A percentile compares a stretch with the other conserved stretches of the same genome.
Evolutionary conservation across 2,888 invertebrate genomes (phyloP).

Genomic region (Quadroppia sp.): DNA sequence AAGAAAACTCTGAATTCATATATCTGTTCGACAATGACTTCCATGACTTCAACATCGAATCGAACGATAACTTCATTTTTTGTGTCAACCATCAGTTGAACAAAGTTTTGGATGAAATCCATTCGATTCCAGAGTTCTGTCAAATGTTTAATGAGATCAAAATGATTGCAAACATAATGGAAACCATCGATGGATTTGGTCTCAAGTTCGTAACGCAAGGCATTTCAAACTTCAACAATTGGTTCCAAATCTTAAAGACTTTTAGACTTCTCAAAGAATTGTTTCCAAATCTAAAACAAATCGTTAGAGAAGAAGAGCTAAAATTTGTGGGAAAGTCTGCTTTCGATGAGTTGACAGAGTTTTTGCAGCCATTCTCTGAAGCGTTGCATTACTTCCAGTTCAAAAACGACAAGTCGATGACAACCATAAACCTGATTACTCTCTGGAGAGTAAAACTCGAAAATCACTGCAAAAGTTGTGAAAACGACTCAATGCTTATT

Average conservation of each 20-base stretch:
- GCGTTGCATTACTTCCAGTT: constrained; percentile 2
- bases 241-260: constrained; percentile 7
- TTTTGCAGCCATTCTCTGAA: constrained; percentile 5
- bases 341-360: not conserved
- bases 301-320: not conserved
- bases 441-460: constrained; percentile 36
- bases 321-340: not conserved
- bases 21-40: constrained; percentile 20
- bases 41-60: not conserved
- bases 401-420: not conserved
- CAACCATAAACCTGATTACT: constrained; percentile 27
- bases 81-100: constrained; percentile 27
- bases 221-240: constrained; percentile 6
- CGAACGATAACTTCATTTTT: not conserved
- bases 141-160: constrained; percentile 9
- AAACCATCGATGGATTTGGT: not conserved
- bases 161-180: not conserved
- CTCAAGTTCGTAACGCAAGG: not conserved
- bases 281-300: constrained; percentile 1
- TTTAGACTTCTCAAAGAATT: constrained; percentile 20
- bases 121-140: not conserved
- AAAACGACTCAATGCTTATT: not conserved
- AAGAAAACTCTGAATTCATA: not conserved
- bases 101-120: constrained; percentile 1
- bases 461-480: constrained; percentile 15